Evolutionary conservation across 1,140 invertebrate species (phyloP).

Genomic region (Pseudomyrmex concolor): DNA sequence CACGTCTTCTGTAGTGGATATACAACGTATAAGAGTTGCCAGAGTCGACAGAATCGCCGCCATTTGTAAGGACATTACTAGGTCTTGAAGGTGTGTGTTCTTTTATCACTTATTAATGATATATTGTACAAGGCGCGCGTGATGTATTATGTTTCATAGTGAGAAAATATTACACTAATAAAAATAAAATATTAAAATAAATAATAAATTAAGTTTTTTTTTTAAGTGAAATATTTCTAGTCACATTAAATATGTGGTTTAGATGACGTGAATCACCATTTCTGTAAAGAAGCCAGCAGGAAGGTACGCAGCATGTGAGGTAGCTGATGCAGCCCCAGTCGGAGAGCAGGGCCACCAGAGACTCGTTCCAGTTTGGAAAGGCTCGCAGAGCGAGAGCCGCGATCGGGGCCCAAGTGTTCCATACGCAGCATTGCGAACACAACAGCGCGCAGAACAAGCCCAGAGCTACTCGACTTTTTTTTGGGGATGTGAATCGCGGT

Average conservation of each 20-base stretch:
- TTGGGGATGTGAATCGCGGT: conserved; percentile 28
- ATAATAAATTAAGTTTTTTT: no score
- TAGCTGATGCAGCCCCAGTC: conserved; percentile 86
- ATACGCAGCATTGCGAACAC: conserved; percentile 77
- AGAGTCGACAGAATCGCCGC: conserved; percentile 73
- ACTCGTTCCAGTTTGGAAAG: conserved; percentile 83
- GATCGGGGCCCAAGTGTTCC: conserved; percentile 87
- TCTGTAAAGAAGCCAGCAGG: conserved; percentile 83
- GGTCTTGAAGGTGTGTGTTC: conserved; percentile 52
- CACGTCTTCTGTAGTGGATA: conserved; percentile 67
- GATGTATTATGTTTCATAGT: not conserved
- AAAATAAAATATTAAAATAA: no score
- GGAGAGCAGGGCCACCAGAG: conserved; percentile 83
- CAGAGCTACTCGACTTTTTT: conserved; percentile 72
- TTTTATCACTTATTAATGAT: not conserved
- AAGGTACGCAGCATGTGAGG: conserved; percentile 81
- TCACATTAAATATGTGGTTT: not conserved
- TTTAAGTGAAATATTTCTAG: no score
- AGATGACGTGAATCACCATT: conserved; percentile 70
- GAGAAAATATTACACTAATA: no score
- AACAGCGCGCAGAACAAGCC: conserved; percentile 71
- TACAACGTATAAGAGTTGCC: conserved; percentile 73
- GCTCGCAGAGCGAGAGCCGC: conserved; percentile 81
- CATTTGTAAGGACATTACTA: conserved; percentile 68
- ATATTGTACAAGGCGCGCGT: not conserved